Conservation (phyloP, 1,140 invertebrate species). For the Drosophila teissieri region DNA sequence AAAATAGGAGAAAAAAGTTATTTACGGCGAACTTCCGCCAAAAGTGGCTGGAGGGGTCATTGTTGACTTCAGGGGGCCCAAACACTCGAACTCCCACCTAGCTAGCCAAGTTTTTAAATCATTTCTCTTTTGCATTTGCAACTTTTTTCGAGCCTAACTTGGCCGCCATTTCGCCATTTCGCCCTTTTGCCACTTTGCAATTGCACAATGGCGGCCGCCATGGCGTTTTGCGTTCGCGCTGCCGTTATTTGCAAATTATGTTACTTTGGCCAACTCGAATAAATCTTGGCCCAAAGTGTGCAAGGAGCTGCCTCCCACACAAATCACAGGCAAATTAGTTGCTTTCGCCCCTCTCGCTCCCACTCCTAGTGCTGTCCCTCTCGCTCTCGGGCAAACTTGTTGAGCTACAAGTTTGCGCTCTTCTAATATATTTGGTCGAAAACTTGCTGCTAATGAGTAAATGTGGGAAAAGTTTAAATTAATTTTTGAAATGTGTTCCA, state of each 20-base stretch:
- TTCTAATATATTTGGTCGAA: constrained; percentile 48
- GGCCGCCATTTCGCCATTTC: constrained; percentile 61
- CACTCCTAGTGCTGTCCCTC: neutral
- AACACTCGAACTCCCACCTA: constrained; percentile 16
- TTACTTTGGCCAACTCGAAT: constrained; percentile 75
- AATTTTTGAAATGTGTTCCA: constrained; percentile 71
- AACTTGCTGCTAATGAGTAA: constrained; percentile 79
- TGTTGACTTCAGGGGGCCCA: constrained; percentile 49
- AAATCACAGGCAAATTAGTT: constrained; percentile 79
- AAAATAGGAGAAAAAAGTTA: constrained; percentile 56
- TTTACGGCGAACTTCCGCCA: constrained; percentile 58
- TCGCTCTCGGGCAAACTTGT: constrained; percentile 55
- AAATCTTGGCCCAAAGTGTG: constrained; percentile 59
- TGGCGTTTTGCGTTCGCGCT: constrained; percentile 22
- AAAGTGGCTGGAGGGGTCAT: constrained; percentile 8
- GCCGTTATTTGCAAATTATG: constrained; percentile 68
- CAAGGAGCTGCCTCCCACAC: constrained; percentile 44
- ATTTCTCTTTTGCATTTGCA: constrained; percentile 39
- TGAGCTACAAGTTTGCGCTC: constrained; percentile 62
- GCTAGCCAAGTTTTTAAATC: constrained; percentile 70
- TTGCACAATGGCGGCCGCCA: constrained; percentile 32
- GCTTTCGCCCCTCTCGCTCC: constrained; percentile 4
- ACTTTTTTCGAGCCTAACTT: constrained; percentile 26
- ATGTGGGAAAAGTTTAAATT: constrained; percentile 81
- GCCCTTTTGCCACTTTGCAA: constrained; percentile 51